Conservation (phyloP, 35 echinoderm and acorn worm genomes). For the Stichopus chloronotus region DNA sequence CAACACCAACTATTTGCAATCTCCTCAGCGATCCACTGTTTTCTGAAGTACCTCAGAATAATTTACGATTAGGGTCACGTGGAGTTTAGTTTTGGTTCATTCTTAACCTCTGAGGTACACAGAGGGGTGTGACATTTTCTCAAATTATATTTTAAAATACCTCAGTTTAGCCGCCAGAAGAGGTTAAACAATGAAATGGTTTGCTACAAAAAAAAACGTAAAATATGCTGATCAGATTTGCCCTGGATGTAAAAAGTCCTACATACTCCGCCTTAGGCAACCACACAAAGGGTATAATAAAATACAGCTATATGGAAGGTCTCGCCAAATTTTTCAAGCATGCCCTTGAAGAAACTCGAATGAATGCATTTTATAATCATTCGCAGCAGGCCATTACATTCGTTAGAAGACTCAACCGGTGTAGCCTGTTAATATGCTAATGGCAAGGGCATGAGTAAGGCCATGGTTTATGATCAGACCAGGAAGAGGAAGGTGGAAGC, state of each 20-base stretch:
- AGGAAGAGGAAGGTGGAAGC: no score
- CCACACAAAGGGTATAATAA: background rate
- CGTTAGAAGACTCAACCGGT: background rate
- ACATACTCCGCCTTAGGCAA: background rate
- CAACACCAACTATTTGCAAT: no score
- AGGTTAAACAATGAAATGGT: background rate
- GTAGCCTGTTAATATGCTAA: background rate
- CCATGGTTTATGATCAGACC: background rate
- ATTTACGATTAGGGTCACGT: background rate
- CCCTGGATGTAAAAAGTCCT: background rate
- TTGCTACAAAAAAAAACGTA: background rate
- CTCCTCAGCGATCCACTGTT: background rate
- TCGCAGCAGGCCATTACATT: slow-evolving; percentile 3
- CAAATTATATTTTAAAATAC: background rate
- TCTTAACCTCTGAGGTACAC: background rate
- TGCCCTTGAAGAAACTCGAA: background rate
- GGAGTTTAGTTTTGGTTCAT: background rate
- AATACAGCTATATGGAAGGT: background rate
- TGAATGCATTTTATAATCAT: slow-evolving; percentile 13
- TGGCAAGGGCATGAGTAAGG: background rate
- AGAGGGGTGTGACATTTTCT: background rate
- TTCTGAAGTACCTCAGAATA: background rate
- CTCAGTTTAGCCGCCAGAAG: background rate
- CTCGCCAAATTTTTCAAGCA: slow-evolving; percentile 2
- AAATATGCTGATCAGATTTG: background rate